Evolutionary conservation across 2,888 invertebrate species (phyloP).

Genomic region (Lysandra coridon): DNA sequence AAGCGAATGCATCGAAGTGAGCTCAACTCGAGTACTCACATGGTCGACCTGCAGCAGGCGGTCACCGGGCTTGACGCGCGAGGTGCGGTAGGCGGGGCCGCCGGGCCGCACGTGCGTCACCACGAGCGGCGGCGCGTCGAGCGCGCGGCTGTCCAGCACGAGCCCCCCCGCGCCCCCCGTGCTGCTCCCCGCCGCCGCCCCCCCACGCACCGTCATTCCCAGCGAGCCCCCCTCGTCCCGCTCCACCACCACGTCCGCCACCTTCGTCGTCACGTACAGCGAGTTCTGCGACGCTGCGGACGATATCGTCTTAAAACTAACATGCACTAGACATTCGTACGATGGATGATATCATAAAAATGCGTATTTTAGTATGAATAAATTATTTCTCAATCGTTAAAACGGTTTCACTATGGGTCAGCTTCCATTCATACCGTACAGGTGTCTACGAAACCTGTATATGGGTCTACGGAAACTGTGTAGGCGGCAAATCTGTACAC

Average conservation of each 20-base stretch:
- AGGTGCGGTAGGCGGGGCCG: constrained; percentile 94
- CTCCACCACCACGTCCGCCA: constrained; percentile 90
- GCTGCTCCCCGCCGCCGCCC: constrained; percentile 84
- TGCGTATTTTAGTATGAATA: too few relatives aligned
- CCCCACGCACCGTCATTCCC: constrained; percentile 93
- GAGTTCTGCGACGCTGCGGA: constrained; percentile 84
- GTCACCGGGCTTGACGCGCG: constrained; percentile 94
- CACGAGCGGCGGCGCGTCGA: constrained; percentile 86
- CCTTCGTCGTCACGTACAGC: constrained; percentile 86
- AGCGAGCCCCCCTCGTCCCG: constrained; percentile 88
- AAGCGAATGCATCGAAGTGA: neutral
- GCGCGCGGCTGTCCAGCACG: constrained; percentile 79
- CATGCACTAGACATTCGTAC: neutral
- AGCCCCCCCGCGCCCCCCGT: constrained; percentile 81
- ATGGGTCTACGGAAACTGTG: too few relatives aligned
- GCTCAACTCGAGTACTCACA: constrained; percentile 61
- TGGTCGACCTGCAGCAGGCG: constrained; percentile 93
- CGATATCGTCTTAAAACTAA: constrained; percentile 4
- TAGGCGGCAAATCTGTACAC: too few relatives aligned
- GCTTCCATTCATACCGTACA: too few relatives aligned
- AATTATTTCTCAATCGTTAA: too few relatives aligned
- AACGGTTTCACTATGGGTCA: too few relatives aligned
- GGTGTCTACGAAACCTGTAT: too few relatives aligned
- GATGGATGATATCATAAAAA: neutral
- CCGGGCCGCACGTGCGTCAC: constrained; percentile 94